A percentile compares a stretch with the other conserved stretches of the same genome.
These are phyloP conservation scores for Cheilosia grossa DNA, from an alignment of 2,888 invertebrate species.

Conservation along the genomic window DNA sequence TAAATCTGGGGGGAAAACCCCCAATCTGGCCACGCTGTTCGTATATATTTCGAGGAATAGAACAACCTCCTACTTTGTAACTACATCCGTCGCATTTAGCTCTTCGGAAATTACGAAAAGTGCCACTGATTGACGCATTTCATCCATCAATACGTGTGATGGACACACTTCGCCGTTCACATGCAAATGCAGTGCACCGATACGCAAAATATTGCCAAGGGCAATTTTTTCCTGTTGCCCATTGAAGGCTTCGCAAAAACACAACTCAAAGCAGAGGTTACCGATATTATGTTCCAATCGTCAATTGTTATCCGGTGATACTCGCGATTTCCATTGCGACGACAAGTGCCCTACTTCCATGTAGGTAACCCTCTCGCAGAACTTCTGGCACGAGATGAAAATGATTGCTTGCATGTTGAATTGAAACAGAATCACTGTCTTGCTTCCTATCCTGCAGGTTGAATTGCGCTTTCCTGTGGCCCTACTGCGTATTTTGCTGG, in stretches of 20 bases:
- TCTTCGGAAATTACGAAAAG: conserved; percentile 38
- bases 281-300: conserved; percentile 35
- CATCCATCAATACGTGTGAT: conserved; percentile 40
- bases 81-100: conserved; percentile 22
- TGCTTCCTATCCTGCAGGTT: conserved; percentile 48
- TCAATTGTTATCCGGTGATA: conserved; percentile 65
- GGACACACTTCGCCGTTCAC: conserved; percentile 49
- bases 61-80: not conserved
- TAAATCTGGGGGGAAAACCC: too few relatives aligned
- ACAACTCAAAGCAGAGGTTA: conserved; percentile 42
- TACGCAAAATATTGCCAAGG: conserved; percentile 58
- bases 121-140: conserved; percentile 69
- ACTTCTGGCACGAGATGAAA: conserved; percentile 63
- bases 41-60: not conserved
- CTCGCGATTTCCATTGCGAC: conserved; percentile 44
- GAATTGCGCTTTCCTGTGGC: conserved; percentile 10
- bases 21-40: too few relatives aligned
- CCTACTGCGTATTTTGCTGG: conserved; percentile 18
- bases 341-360: conserved; percentile 70
- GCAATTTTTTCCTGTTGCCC: conserved; percentile 25
- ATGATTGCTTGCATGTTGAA: conserved; percentile 36
- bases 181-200: conserved; percentile 60
- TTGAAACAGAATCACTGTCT: conserved; percentile 33
- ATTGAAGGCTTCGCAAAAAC: conserved; percentile 25
- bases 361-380: conserved; percentile 6